Base-by-base conservation (phyloP, 2,797 vertebrate genomes). In the Eulemur albifrons region DNA sequence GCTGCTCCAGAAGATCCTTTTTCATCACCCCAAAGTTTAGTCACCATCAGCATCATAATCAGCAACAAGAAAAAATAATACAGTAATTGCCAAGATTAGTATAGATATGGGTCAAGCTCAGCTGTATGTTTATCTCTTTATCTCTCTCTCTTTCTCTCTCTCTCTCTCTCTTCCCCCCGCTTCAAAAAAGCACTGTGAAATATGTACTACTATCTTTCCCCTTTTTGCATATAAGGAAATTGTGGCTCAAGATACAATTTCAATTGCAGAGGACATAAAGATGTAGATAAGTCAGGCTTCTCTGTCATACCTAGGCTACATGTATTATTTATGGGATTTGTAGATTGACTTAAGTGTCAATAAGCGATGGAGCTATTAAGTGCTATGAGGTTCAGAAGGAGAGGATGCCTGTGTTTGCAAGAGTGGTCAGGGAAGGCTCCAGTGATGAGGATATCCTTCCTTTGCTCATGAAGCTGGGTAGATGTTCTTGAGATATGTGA, bases 101-200 rank as follows among this genome's bases (percentile, higher is more conserved):
- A 32, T 4, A 43, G 38, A 76, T 79, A 12, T 43, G n/a, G 15
- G 25, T 82, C 79, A 81, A 67, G 13, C 1, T 30, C 11, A 43
- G 3, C 20, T 88, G 11, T 85, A 40, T 48, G 12, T 80, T 90
- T 65, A 32, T 65, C 63, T 65, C 32, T 57, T 10, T 57, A 25
- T 25, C 23, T 59, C 57, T 59, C 57, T 59, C 21, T 57, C 7
- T 23, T 4, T 21, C 21, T 57, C 23, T 59, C 23, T 25, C 57
- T 23, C 5, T 0, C 32, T 2, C 35, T 3, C 35, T 2, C 35
- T 3, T 3, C 30, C 7, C 2, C 38, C 63, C 4, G 4, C 12
- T 40, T 40, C 40, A 1, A 40, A 50, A 77, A 77, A 0, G 1
- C 45, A 7, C 7, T 38, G 21, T 38, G 30, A 54, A 52, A 21